phyloP scores from a whole-genome alignment of 2,113 vertebrate species.

The Gopherus flavomarginatus region DNA sequence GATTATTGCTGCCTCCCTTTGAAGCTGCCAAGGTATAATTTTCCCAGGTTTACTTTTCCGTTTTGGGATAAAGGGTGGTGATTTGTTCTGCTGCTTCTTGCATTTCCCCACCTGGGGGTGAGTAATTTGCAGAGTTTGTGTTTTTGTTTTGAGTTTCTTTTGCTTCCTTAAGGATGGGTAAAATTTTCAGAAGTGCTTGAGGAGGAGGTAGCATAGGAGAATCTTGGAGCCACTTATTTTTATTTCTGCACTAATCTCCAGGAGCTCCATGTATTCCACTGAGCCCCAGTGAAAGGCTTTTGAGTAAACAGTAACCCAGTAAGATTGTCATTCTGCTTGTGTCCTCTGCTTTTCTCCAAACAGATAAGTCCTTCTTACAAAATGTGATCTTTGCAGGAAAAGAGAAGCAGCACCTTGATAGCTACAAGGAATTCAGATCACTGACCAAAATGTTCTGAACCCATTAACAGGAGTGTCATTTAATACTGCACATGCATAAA shows the following conservation, averaged over 20 bases:
- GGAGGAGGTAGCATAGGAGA: not conserved
- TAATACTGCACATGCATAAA: not conserved
- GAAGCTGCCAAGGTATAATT: not conserved
- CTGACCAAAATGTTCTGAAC: fast-evolving
- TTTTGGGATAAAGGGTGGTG: not conserved
- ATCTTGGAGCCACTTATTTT: not conserved
- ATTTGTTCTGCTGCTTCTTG: not conserved
- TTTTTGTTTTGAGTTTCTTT: not conserved
- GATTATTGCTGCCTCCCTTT: not conserved
- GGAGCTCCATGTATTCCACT: not conserved
- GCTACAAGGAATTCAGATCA: not conserved
- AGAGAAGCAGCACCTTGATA: not conserved
- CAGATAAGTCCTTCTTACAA: not conserved
- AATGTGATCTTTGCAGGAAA: not conserved
- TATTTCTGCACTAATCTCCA: not conserved
- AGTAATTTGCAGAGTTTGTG: not conserved
- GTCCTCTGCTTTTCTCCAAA: not conserved
- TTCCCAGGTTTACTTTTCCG: not conserved
- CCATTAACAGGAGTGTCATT: not conserved
- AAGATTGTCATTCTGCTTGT: not conserved
- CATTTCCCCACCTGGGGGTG: not conserved
- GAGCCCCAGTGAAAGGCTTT: not conserved
- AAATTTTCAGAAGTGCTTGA: not conserved
- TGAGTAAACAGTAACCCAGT: not conserved
- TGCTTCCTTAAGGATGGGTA: not conserved